Base-by-base conservation (phyloP, 2,797 vertebrate species). In the Ataeniobius toweri region DNA sequence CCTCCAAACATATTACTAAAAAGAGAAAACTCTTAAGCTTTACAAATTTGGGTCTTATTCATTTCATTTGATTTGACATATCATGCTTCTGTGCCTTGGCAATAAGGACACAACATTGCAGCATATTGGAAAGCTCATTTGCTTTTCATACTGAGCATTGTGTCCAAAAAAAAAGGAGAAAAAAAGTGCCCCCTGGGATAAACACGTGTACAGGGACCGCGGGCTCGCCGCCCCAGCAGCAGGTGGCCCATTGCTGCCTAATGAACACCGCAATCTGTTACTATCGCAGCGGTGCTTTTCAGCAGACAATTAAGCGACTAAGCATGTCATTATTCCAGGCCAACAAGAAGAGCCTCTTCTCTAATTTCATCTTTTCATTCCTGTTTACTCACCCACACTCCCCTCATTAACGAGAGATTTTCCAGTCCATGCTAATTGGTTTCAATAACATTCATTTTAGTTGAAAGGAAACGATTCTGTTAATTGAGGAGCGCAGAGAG, bases 381-480 rank as follows among this genome's bases (percentile, higher is more conserved):
- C 97, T 98, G 98, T 98, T 99, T 99, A 99, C 98, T 98, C 97
- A 98, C 97, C 97, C 98, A 96, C 97, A 97, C 97, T 98, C 97
- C 98, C 97, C 97, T 99, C 97, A 96, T 99, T 99, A 99, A 98
- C 92, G 97, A 97, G 97, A 99, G 97, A 97, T 98, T 98, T 98
- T 97, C 97, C 98, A 98, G 97, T 97, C 97, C 95, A 96, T 98
- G 97, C 97, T 99, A 99, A 99, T 99, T 99, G 98, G 96, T 99
- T 99, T 99, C 98, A 99, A 98, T 99, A 99, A 99, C 98, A 97
- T 98, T 98, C 97, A 98, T 99, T 98, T 98, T 96, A 94, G 97
- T 98, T 99, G 97, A 99, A 99, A 99, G 98, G 96, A 96, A 98
- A 95, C 88, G 96, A 98, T 99, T 96, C 97, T 94, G 96, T 98